Evolutionary conservation across 2,797 vertebrate genomes (phyloP), one percentile per base, ranked within the genome.

Genomic region (Dromococcyx pavoninus): DNA sequence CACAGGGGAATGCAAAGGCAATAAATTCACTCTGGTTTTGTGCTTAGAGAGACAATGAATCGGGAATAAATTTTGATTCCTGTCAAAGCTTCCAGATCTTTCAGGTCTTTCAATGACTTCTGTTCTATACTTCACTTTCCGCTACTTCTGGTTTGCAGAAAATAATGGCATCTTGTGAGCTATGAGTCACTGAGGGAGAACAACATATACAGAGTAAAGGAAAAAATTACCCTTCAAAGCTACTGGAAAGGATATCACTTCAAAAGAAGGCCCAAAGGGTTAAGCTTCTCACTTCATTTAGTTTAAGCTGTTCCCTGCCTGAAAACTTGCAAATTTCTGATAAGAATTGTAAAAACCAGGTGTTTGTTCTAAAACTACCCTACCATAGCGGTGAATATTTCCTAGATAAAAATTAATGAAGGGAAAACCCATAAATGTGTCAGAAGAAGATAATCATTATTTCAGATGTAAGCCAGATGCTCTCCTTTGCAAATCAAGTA

Each of bases 391-490:
- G 33, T 89, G 93, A 97, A 93, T 97, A 96, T 73, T 95, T 98
- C 91, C 39, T 72, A 96, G 92, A 96, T 97, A 97, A 98, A 98
- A 97, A 96, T 96, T 97, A 97, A 97, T 97, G 95, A 97, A 96
- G 96, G 84, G 79, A 97, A 96, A 97, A 95, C 83, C 95, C 91
- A 93, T 97, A 97, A 97, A 97, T 87, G 91, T 97, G 97, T 97
- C 95, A 97, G 74, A 97, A 93, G 93, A 93, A 97, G 94, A 93
- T 96, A 97, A 97, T 97, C 94, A 97, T 97, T 97, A 93, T 96
- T 88, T 96, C 93, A 95, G 73, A 92, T 86, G 81, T 74, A 96
- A 93, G 73, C 93, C 97, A 97, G 93, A 97, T 97, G 95, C 83
- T 97, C 50, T 95, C 71, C 33, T 88, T 60, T 94, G 87, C 79